Percentiles rank a stretch among this genome's conserved stretches.
Evolutionary conservation across 2,888 invertebrate species (phyloP).

Genomic region (Callyntrura sp.): DNA sequence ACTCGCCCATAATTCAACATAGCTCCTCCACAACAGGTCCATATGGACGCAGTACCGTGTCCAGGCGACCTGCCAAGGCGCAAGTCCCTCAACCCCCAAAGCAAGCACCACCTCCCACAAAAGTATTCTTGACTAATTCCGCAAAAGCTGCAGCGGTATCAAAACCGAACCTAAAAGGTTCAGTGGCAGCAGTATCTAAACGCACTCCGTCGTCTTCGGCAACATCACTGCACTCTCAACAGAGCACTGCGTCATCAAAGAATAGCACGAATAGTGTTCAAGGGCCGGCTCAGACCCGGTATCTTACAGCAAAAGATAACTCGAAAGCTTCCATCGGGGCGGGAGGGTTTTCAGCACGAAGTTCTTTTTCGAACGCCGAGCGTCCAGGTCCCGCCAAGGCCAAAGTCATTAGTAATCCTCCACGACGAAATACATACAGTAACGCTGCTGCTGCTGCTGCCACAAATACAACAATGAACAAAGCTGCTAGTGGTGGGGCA

Average conservation of each 20-base stretch:
- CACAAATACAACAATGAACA: constrained; percentile 20
- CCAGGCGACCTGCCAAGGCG: constrained; percentile 23
- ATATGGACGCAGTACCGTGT: constrained; percentile 44
- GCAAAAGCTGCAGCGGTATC: constrained; percentile 83
- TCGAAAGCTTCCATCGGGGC: constrained; percentile 30
- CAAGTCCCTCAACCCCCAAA: constrained; percentile 46
- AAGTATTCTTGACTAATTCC: constrained; percentile 82
- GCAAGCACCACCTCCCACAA: constrained; percentile 65
- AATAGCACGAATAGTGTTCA: constrained; percentile 38
- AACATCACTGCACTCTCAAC: constrained; percentile 70
- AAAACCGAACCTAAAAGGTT: constrained; percentile 78
- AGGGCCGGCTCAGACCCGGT: constrained; percentile 24
- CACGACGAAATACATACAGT: constrained; percentile 66
- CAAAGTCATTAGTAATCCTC: constrained; percentile 65
- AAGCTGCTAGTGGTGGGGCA: constrained; percentile 26
- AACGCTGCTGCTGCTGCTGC: constrained; percentile 21
- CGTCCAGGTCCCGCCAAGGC: constrained; percentile 68
- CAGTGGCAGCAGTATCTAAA: constrained; percentile 39
- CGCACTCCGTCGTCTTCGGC: constrained; percentile 70
- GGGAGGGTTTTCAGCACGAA: constrained; percentile 76
- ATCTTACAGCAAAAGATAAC: constrained; percentile 55
- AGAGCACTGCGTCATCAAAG: constrained; percentile 58
- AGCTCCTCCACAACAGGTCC: constrained; percentile 40
- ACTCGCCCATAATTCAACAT: constrained; percentile 70
- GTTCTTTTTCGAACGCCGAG: constrained; percentile 76